Evolutionary conservation across 1,140 invertebrate species (phyloP).

Genomic region (Papilio polyxenes): DNA sequence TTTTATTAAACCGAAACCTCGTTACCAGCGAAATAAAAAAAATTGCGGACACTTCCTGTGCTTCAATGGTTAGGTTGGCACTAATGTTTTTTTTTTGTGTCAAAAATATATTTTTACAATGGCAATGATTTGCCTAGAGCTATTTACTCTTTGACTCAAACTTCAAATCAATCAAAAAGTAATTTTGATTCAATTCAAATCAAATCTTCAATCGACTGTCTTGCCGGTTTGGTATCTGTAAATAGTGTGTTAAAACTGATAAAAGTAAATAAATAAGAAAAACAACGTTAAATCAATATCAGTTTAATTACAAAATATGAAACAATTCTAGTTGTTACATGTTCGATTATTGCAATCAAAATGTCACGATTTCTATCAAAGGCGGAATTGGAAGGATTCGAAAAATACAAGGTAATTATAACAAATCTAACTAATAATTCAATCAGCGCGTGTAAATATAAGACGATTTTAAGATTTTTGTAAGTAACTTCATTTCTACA

Average conservation of each 20-base stretch:
- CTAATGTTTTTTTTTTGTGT: not conserved
- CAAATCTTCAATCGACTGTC: slow-evolving; percentile 7
- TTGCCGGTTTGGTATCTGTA: slow-evolving; percentile 13
- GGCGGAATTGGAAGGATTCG: slow-evolving; percentile 75
- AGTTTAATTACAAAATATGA: slow-evolving; percentile 34
- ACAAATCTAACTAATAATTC: slow-evolving; percentile 1
- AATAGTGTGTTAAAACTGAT: not conserved
- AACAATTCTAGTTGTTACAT: slow-evolving; percentile 16
- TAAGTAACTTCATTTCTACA: not conserved
- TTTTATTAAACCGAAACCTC: no score
- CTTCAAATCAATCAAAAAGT: slow-evolving; percentile 9
- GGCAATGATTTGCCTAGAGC: not conserved
- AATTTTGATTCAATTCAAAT: slow-evolving; percentile 28
- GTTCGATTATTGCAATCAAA: slow-evolving; percentile 40
- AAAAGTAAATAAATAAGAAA: not conserved
- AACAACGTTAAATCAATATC: not conserved
- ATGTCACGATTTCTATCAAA: slow-evolving; percentile 74
- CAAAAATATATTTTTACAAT: not conserved
- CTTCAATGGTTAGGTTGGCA: not conserved
- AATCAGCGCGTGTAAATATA: not conserved
- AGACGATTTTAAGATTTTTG: not conserved
- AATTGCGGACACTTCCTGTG: not conserved
- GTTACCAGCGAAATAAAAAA: no score
- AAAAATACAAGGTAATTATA: slow-evolving; percentile 76
- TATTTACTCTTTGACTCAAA: slow-evolving; percentile 1